Evolutionary conservation across 2,113 vertebrate genomes (phyloP).

Genomic region (Axis porcinus): DNA sequence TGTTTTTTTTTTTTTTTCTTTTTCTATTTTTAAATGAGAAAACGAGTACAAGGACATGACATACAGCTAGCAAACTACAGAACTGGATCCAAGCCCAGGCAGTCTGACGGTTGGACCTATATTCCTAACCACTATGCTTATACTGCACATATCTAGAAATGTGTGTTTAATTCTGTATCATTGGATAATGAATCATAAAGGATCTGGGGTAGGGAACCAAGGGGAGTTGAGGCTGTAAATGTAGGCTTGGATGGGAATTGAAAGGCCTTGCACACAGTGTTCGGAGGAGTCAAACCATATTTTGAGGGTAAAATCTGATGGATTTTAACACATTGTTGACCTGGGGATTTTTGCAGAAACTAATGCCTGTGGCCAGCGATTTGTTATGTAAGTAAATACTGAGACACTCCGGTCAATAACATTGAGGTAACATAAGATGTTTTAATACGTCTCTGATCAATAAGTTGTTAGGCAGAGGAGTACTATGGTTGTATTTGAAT

Average conservation of each 20-base stretch:
- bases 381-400: not conserved
- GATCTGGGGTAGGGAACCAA: not conserved
- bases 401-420: not conserved
- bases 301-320: not conserved
- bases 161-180: not conserved
- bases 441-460: not conserved
- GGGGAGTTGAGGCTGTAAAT: not conserved
- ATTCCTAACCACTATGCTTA: not conserved
- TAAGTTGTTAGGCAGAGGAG: not conserved
- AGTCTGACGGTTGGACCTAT: not conserved
- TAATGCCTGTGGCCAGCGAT: not conserved
- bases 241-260: not conserved
- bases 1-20: not conserved
- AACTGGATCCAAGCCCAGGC: not conserved
- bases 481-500: not conserved
- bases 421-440: not conserved
- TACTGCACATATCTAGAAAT: not conserved
- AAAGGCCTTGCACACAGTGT: not conserved
- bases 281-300: not conserved
- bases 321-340: not conserved
- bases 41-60: not conserved
- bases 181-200: not conserved
- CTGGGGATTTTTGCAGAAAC: not conserved
- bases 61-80: not conserved
- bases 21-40: not conserved